Conservation (phyloP, 2,888 invertebrate species). For the Orchestes rusci region DNA sequence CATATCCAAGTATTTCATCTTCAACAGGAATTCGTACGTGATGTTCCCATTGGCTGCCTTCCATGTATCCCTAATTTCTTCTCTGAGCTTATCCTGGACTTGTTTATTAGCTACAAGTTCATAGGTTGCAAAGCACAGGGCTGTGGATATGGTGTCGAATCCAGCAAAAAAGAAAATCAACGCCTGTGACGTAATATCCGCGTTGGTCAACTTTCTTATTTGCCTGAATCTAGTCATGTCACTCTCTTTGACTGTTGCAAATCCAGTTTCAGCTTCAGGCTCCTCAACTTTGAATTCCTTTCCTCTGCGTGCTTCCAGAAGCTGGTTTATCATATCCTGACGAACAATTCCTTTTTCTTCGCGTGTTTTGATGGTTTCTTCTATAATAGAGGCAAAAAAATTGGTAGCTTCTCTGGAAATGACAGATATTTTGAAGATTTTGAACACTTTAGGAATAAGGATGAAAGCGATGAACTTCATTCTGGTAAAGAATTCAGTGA, state of each 20-base stretch:
- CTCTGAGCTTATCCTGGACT: conserved; percentile 48
- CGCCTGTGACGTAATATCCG: conserved; percentile 53
- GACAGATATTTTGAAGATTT: background rate
- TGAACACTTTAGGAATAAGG: conserved; percentile 12
- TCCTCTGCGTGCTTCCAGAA: conserved; percentile 48
- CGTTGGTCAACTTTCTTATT: conserved; percentile 31
- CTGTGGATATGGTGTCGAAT: conserved; percentile 46
- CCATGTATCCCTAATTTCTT: conserved; percentile 48
- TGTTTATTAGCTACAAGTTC: conserved; percentile 55
- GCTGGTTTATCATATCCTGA: conserved; percentile 47
- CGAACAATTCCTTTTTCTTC: conserved; percentile 29
- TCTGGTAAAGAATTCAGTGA: conserved; percentile 7
- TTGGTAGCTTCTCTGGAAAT: background rate
- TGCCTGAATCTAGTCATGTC: conserved; percentile 15
- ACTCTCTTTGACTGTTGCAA: too few species aligned
- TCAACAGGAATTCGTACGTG: conserved; percentile 43
- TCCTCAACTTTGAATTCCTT: conserved; percentile 4
- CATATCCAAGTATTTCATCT: conserved; percentile 51
- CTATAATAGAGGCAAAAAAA: conserved; percentile 15
- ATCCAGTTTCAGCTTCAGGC: conserved; percentile 16
- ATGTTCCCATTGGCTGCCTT: conserved; percentile 36
- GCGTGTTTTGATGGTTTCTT: conserved; percentile 27
- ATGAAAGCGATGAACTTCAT: conserved; percentile 16
- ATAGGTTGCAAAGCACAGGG: conserved; percentile 48
- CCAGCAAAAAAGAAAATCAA: conserved; percentile 49